phyloP scores from a whole-genome alignment of 2,888 invertebrate genomes.

The Brachylomia viminalis region DNA sequence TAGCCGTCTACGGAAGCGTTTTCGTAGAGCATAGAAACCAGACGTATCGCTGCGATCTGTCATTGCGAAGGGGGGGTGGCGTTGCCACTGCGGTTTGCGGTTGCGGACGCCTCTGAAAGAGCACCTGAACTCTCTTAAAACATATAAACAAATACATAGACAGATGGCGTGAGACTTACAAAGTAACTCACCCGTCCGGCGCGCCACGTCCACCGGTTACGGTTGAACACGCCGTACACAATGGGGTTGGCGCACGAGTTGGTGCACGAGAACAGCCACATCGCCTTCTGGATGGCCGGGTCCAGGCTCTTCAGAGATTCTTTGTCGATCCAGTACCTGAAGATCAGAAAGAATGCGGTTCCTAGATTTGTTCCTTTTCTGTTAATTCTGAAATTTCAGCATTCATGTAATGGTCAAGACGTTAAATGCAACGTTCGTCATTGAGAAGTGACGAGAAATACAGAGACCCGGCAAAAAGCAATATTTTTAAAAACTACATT shows the following conservation, averaged over 20 bases:
- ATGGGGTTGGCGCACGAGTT: slow-evolving; percentile 99
- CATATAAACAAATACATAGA: slow-evolving; percentile 5
- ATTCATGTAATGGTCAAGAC: neutral
- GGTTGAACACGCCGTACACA: slow-evolving; percentile 97
- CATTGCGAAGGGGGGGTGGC: neutral
- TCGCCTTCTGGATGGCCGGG: slow-evolving; percentile 94
- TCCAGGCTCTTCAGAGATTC: slow-evolving; percentile 92
- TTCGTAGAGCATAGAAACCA: neutral
- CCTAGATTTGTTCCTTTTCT: neutral
- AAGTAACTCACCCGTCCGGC: slow-evolving; percentile 79
- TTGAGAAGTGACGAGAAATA: neutral
- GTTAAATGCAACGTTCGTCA: neutral
- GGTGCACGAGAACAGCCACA: slow-evolving; percentile 98
- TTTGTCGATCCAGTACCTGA: slow-evolving; percentile 95
- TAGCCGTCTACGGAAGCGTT: neutral
- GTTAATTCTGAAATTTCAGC: neutral
- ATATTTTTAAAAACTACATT: neutral
- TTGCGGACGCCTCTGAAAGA: neutral
- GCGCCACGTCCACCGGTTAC: slow-evolving; percentile 90
- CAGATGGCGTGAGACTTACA: slow-evolving; percentile 48
- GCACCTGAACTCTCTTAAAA: neutral
- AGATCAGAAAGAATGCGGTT: neutral
- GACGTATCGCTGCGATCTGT: neutral
- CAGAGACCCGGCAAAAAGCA: neutral
- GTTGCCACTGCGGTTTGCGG: neutral